Percentiles rank a stretch among this genome's conserved stretches.
phyloP scores from a whole-genome alignment of 2,797 vertebrate genomes.

The Semaprochilodus insignis region DNA sequence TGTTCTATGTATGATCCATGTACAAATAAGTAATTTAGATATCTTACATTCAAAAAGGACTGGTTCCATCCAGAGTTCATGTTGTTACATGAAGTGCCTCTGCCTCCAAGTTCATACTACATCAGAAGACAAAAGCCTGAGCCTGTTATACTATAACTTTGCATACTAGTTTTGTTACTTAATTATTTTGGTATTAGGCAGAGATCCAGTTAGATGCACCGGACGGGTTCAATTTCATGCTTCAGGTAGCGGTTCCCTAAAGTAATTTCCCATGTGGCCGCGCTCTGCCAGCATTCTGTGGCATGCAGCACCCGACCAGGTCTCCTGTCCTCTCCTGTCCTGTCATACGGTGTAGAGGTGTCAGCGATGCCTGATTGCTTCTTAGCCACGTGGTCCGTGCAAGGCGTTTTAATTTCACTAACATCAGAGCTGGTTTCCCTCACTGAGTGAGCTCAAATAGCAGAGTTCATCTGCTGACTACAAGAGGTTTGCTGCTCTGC shows the following conservation, averaged over 20 bases:
- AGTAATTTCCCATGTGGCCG: conserved; percentile 81
- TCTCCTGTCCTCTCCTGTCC: conserved; percentile 34
- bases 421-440: conserved; percentile 49
- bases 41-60: too few species aligned
- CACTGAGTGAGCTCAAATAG: conserved; percentile 10
- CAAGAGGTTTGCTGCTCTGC: conserved; percentile 16
- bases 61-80: background rate
- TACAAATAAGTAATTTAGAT: too few species aligned
- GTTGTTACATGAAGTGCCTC: background rate
- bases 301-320: conserved; percentile 30
- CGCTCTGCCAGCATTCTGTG: conserved; percentile 33
- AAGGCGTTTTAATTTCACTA: conserved; percentile 43
- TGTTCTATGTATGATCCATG: too few species aligned
- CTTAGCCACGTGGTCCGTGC: conserved; percentile 35
- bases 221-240: conserved; percentile 85
- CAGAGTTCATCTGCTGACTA: conserved; percentile 42
- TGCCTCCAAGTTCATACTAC: conserved; percentile 18
- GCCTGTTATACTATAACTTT: conserved; percentile 52
- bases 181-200: conserved; percentile 79
- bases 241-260: conserved; percentile 70
- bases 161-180: conserved; percentile 68
- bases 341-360: conserved; percentile 14
- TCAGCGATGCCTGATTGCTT: conserved; percentile 44
- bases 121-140: conserved; percentile 62
- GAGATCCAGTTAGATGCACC: conserved; percentile 72